Percentiles rank a stretch among this genome's conserved stretches.
These are phyloP conservation scores for Eutolmus rufibarbis DNA, from an alignment of 2,888 invertebrate species.

Conservation along the genomic window DNA sequence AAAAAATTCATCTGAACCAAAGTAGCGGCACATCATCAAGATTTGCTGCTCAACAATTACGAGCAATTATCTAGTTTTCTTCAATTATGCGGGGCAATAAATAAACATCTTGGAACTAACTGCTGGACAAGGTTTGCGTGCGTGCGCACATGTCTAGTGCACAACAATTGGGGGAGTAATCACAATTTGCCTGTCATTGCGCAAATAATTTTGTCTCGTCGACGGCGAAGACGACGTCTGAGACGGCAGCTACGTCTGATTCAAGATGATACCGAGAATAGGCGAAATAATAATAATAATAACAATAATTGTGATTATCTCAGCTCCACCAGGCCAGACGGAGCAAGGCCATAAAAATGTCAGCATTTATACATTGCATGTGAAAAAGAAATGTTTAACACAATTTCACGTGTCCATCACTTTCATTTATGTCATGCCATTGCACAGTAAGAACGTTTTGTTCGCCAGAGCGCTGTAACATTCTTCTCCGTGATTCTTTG, in stretches of 20 bases:
- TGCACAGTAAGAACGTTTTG: background rate
- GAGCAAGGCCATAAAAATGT: background rate
- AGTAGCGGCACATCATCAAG: background rate
- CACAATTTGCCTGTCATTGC: slow-evolving; percentile 37
- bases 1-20: background rate
- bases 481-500: background rate
- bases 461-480: background rate
- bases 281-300: background rate
- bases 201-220: slow-evolving; percentile 24
- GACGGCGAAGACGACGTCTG: background rate
- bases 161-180: background rate
- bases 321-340: background rate
- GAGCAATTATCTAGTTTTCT: slow-evolving; percentile 28
- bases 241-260: background rate
- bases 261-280: background rate
- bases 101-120: background rate
- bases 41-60: slow-evolving; percentile 15
- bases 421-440: background rate
- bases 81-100: slow-evolving; percentile 19
- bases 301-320: slow-evolving; percentile 13
- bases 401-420: slow-evolving; percentile 19
- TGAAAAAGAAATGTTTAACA: background rate
- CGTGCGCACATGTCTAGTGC: slow-evolving; percentile 11
- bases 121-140: slow-evolving; percentile 6
- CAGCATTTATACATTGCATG: slow-evolving; percentile 17